Evolutionary conservation across 53 echinoderm and acorn worm genomes (phyloP), one percentile per base, ranked within the genome.

Genomic region (Zoroaster sp.): DNA sequence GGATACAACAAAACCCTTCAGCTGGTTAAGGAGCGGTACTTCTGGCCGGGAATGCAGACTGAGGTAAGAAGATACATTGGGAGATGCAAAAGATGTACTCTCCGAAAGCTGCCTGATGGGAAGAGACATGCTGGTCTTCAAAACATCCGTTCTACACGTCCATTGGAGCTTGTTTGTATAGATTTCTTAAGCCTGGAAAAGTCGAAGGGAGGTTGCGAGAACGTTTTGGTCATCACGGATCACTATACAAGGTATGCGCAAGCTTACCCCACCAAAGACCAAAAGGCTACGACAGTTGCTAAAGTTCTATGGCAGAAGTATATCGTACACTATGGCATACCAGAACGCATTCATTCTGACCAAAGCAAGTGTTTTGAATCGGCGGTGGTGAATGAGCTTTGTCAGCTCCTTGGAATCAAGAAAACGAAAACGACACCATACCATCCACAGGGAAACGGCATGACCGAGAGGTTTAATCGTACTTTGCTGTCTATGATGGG

Each of bases 361-460:
- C n/a, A n/a, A n/a, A n/a, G n/a, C n/a, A n/a, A n/a, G n/a, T n/a
- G n/a, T n/a, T n/a, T n/a, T n/a, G n/a, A n/a, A n/a, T n/a, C n/a
- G n/a, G n/a, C n/a, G n/a, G n/a, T n/a, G n/a, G 49, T 49, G 49
- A 49, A 49, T 1, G 49, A 49, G 15, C 49, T 49, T 4, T 49
- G 49, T 18, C 13, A 9, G 3, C 49, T 49, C 49, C 18, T 49
- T 14, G 49, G 49, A 49, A 18, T 49, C 14, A 14, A 49, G 15
- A 49, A 49, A 18, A 17, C 49, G 1, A 49, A 49, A 4, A 49
- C 49, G 18, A 49, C 49, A 4, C 49, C 49, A 49, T 49, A 49
- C 49, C 49, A 49, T 18, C 82, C 82, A 4, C 82, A 82, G 34
- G 82, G 68, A 28, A 82, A 82, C 37, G 82, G 82, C 31, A 82